These are phyloP conservation scores for Syrrhaptes paradoxus DNA, from an alignment of 2,113 vertebrate species.

Conservation along the genomic window DNA sequence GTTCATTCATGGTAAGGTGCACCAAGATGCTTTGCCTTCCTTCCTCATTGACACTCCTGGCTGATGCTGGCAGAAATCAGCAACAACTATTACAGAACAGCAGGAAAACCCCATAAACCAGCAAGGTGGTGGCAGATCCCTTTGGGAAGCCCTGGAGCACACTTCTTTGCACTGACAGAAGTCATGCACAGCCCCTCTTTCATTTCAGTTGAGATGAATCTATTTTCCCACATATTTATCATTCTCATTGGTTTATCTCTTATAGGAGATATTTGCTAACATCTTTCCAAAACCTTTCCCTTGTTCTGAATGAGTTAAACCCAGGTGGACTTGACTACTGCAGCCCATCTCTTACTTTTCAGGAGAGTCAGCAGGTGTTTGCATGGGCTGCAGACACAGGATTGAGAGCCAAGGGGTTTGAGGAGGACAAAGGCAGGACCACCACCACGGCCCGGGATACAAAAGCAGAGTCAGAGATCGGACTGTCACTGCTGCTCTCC, in stretches of 20 bases:
- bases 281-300: neutral
- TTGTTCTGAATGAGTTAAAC: neutral
- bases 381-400: neutral
- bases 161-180: neutral
- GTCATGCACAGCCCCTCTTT: neutral
- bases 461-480: neutral
- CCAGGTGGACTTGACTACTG: neutral
- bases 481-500: neutral
- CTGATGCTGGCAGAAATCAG: neutral
- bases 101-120: neutral
- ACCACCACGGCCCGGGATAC: neutral
- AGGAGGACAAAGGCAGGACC: neutral
- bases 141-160: neutral
- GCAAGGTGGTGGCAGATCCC: neutral
- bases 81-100: neutral
- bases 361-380: neutral
- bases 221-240: neutral
- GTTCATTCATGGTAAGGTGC: neutral
- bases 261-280: no score
- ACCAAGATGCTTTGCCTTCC: neutral
- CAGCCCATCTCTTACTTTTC: neutral
- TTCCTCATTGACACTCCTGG: conserved; percentile 1
- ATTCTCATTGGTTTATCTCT: neutral
- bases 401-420: neutral
- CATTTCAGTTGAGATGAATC: neutral